Percentiles rank a stretch among this genome's conserved stretches.
Evolutionary conservation across 2,888 invertebrate species (phyloP).

Genomic region (Drosophila aldrichi): DNA sequence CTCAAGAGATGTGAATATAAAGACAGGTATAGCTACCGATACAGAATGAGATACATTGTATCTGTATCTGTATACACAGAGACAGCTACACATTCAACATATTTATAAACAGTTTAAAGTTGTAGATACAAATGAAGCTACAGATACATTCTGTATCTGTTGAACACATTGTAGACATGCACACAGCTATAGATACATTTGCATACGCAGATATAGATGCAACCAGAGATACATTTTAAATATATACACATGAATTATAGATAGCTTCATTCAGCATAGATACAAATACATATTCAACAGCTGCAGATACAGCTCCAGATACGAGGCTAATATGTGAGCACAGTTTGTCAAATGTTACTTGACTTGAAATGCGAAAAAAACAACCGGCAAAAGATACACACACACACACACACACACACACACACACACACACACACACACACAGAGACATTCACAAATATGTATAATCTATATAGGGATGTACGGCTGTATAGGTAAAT

Average conservation of each 20-base stretch:
- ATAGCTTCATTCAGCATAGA: not conserved
- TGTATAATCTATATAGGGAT: constrained; percentile 2
- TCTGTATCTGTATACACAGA: not conserved
- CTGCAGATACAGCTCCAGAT: constrained; percentile 5
- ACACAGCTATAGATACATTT: not conserved
- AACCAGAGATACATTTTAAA: not conserved
- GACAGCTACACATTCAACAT: not conserved
- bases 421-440: not conserved
- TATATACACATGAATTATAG: not conserved
- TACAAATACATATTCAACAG: not conserved
- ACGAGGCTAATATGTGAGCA: constrained; percentile 18
- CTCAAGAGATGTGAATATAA: not conserved
- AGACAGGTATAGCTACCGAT: not conserved
- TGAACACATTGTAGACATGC: not conserved
- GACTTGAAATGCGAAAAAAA: constrained; percentile 24
- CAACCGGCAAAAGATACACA: constrained; percentile 11
- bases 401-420: not conserved
- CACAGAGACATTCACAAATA: not conserved
- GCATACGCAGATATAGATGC: not conserved
- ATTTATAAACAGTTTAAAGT: not conserved
- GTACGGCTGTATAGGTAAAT: constrained; percentile 56
- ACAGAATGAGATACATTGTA: not conserved
- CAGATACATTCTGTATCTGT: not conserved
- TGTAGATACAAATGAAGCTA: not conserved
- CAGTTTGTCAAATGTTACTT: constrained; percentile 55